phyloP scores from a whole-genome alignment of 2,888 invertebrate species.

The Microdon myrmicae region DNA sequence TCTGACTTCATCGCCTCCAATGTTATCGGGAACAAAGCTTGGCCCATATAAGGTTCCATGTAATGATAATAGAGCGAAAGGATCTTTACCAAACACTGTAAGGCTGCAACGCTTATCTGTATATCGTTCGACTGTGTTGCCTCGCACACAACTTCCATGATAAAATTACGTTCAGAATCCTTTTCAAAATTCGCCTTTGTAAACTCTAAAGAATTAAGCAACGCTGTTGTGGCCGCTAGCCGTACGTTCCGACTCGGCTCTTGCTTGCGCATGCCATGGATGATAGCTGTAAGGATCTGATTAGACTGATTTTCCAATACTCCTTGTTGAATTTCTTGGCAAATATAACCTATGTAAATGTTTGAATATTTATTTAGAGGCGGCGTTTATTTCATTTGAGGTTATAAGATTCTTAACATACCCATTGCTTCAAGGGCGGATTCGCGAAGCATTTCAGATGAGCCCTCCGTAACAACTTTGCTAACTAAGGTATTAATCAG shows the following conservation, averaged over 20 bases:
- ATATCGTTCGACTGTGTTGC: slow-evolving; percentile 94
- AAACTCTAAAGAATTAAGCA: slow-evolving; percentile 97
- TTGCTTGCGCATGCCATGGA: slow-evolving; percentile 96
- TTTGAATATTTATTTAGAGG: neutral
- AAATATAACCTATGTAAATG: slow-evolving; percentile 76
- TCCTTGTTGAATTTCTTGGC: slow-evolving; percentile 96
- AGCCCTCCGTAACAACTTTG: slow-evolving; percentile 87
- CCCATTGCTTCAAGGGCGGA: slow-evolving; percentile 98
- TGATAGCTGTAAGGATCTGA: slow-evolving; percentile 97
- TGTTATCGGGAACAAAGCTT: slow-evolving; percentile 97
- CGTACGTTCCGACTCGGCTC: slow-evolving; percentile 94
- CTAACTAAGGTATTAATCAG: slow-evolving; percentile 87
- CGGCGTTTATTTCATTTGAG: neutral
- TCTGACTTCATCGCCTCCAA: slow-evolving; percentile 98
- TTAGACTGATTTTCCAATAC: slow-evolving; percentile 93
- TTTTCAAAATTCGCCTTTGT: slow-evolving; percentile 98
- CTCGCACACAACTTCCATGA: slow-evolving; percentile 99
- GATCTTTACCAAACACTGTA: slow-evolving; percentile 98
- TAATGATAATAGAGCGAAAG: slow-evolving; percentile 98
- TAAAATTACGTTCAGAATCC: slow-evolving; percentile 96
- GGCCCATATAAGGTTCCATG: slow-evolving; percentile 99
- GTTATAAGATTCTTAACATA: slow-evolving; percentile 56
- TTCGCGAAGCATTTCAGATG: slow-evolving; percentile 95
- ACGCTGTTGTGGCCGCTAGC: slow-evolving; percentile 94
- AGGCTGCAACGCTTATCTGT: slow-evolving; percentile 93